Conservation (phyloP, 2,888 invertebrate species). For the Tenthredo notha region DNA sequence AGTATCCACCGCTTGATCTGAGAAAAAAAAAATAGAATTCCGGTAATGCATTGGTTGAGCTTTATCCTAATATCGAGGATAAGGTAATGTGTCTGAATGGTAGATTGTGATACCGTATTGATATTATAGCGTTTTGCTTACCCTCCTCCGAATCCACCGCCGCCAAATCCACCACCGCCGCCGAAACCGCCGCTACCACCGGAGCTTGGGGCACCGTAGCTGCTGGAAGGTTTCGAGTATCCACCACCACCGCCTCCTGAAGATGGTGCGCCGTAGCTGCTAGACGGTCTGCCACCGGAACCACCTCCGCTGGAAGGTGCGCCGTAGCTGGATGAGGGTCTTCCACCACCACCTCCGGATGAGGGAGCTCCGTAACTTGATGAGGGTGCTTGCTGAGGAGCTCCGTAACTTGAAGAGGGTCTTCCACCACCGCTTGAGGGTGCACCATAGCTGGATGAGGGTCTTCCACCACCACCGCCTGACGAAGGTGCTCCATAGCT, state of each 20-base stretch:
- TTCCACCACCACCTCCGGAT: conserved; percentile 65
- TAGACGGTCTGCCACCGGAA: conserved; percentile 68
- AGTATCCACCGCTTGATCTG: conserved; percentile 42
- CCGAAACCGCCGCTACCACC: conserved; percentile 66
- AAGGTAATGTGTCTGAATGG: neutral
- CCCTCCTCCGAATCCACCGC: conserved; percentile 60
- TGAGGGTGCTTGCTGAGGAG: conserved; percentile 66
- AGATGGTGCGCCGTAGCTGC: conserved; percentile 76
- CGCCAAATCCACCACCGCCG: conserved; percentile 57
- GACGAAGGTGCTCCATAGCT: conserved; percentile 73
- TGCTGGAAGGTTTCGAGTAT: conserved; percentile 63
- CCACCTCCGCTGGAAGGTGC: conserved; percentile 60
- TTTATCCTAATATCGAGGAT: neutral
- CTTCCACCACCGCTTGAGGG: conserved; percentile 57
- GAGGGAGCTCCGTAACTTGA: conserved; percentile 73
- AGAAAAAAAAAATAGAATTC: neutral
- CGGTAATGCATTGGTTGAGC: neutral
- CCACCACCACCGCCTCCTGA: conserved; percentile 62
- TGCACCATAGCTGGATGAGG: conserved; percentile 64
- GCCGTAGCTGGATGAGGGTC: conserved; percentile 73
- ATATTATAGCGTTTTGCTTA: conserved; percentile 53
- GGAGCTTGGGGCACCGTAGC: conserved; percentile 77
- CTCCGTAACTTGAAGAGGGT: conserved; percentile 75
- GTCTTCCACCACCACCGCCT: conserved; percentile 69
- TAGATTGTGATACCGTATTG: neutral